Conservation (phyloP, 2,113 vertebrate genomes). For the Carollia perspicillata region DNA sequence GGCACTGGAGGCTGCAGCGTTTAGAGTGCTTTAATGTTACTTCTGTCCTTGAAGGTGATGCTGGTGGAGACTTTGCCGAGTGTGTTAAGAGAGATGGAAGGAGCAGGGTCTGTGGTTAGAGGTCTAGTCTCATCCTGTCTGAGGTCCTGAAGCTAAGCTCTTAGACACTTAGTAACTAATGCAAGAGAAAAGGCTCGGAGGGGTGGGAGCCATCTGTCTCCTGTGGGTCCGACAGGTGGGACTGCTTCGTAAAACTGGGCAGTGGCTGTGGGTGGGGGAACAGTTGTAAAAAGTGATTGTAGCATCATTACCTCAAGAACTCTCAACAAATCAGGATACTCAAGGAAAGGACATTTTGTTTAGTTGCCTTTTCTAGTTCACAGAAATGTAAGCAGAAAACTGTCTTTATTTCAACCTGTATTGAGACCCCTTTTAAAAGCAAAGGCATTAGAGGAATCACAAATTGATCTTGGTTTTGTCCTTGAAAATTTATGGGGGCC, state of each 20-base stretch:
- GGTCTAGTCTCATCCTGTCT: background rate
- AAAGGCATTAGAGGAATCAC: background rate
- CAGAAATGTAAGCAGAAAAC: constrained; percentile 11
- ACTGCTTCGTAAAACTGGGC: background rate
- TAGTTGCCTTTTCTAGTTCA: background rate
- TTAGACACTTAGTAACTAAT: background rate
- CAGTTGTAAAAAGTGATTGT: background rate
- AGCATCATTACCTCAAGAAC: background rate
- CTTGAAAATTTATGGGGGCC: background rate
- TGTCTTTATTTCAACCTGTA: background rate
- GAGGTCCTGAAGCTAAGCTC: background rate
- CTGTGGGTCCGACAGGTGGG: background rate
- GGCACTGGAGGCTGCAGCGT: background rate
- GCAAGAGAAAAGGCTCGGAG: background rate
- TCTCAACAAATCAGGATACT: background rate
- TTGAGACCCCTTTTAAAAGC: background rate
- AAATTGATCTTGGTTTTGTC: background rate
- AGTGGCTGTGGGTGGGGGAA: background rate
- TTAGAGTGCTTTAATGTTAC: background rate
- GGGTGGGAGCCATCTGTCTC: fast-evolving
- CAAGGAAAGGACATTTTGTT: background rate
- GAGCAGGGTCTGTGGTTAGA: background rate
- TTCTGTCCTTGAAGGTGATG: background rate
- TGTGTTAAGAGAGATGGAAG: background rate
- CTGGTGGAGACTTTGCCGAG: background rate